Evolutionary conservation across 2,113 vertebrate species (phyloP), one percentile per base, ranked within the genome.

Genomic region (Pelmatolapia mariae): DNA sequence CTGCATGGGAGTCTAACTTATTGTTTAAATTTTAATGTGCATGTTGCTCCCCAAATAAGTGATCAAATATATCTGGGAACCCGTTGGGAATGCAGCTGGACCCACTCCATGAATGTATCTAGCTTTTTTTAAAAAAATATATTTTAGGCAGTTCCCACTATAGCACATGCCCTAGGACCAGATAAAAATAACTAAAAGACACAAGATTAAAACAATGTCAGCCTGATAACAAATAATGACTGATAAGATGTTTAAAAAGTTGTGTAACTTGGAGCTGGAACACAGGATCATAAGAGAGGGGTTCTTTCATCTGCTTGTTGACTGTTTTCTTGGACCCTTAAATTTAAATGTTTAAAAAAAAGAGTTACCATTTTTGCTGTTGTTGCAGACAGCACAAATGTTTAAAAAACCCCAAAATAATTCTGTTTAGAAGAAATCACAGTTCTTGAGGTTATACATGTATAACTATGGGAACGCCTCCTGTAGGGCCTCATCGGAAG

Each of bases 251-350:
- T 50, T 29, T 47, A 11, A 50, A 76, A 76, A 31, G 24, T 50
- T 76, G 40, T 76, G 22, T 18, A 76, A 50, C 9, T 76, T 76
- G 6, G 24, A 76, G 24, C 40, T 76, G 15, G 38, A 76, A 76
- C 68, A 76, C 10, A 18, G 24, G 24, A 50, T 76, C 16, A 76
- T 31, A 95, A 84, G 8, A 95, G 91, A 33, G 90, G 91, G 4
- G 86, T 85, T 18, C 3, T 83, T 82, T 95, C 95, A 45, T 91
- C 85, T 9, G 22, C 22, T 5, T 18, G 71, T 24, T n/a, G 15
- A 10, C 1, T 18, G 8, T 68, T 56, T 59, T 83, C 85, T 59
- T 1, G 52, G 73, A 8, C 1, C 0, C 94, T 95, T 5, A 6
- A 89, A 88, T 29, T 5, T 16, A 83, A 82, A 83, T 4, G 80